Evolutionary conservation across 1,140 invertebrate species (phyloP).

Genomic region (Centruroides vittatus): DNA sequence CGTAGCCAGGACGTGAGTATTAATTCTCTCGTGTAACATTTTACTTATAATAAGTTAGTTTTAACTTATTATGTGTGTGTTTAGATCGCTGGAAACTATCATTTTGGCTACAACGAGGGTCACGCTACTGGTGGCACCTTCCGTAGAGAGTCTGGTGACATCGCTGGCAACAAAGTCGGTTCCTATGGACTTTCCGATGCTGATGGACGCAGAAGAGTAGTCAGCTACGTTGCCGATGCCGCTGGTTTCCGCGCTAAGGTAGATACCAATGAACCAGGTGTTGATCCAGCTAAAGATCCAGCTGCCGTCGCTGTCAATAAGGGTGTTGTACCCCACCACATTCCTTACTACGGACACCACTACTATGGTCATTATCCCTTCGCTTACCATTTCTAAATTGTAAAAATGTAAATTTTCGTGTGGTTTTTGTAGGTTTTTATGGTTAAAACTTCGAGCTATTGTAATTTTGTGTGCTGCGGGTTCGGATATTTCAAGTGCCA

Average conservation of each 20-base stretch:
- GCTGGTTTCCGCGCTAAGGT: constrained; percentile 22
- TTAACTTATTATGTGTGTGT: not conserved
- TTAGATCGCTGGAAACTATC: constrained; percentile 15
- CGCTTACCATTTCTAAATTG: no score
- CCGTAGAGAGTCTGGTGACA: constrained; percentile 18
- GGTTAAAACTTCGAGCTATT: no score
- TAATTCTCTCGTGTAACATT: not conserved
- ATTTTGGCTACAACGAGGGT: constrained; percentile 18
- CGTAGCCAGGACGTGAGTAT: constrained; percentile 15
- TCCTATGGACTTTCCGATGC: constrained; percentile 20
- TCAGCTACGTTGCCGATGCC: constrained; percentile 24
- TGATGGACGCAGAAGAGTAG: constrained; percentile 20
- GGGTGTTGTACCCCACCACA: not conserved
- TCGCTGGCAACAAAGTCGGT: constrained; percentile 13
- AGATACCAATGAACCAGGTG: constrained; percentile 18
- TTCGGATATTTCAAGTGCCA: no score
- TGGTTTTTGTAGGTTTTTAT: no score
- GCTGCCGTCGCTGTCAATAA: constrained; percentile 17
- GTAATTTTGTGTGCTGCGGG: no score
- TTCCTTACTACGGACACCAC: no score
- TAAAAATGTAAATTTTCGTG: no score
- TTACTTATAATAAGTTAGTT: not conserved
- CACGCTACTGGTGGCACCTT: constrained; percentile 21
- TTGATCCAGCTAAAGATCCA: constrained; percentile 15
- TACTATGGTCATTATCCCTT: no score